Evolutionary conservation across 2,797 vertebrate species (phyloP), one percentile per base, ranked within the genome.

Genomic region (Alectoris magna): DNA sequence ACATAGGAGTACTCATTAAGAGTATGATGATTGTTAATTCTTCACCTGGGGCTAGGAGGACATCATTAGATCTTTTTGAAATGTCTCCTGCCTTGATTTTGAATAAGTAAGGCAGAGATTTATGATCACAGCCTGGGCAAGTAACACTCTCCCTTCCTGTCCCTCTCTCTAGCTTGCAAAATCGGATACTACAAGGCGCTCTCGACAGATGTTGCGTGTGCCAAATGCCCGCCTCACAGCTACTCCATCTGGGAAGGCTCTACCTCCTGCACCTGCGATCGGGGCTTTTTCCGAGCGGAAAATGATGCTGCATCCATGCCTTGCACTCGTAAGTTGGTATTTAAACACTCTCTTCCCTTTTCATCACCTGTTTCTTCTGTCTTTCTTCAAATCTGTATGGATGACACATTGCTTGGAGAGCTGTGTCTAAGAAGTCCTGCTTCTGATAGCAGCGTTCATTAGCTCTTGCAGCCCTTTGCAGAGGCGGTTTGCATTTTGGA

Each of bases 201-300:
- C 93, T 99, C 98, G 68, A 98, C 98, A 6, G 99, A 99, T 23
- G 97, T 97, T 38, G 90, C 97, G 91, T 99, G 99, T 91, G 98
- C 98, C 97, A 99, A 99, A 95, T 99, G 99, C 97, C 99, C 99
- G 1, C 98, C 98, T 31, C 98, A 99, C 96, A 99, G 99, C 97
- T 99, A 98, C 97, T 99, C 99, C 8, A 97, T 98, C 94, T 98
- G 98, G 95, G 99, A 99, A 97, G 99, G 99, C 67, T 99, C 99
- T 91, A 99, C 98, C 24, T 98, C 98, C 31, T 99, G 99, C 89
- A 98, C 97, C 96, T 99, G 99, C 22, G 99, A 99, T 81, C 98
- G 98, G 67, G 99, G 98, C 89, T 99, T 98, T 94, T 99, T 99
- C 97, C 98, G 99, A 90, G 98, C 99, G 0, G 99, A 99, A 83